These are phyloP conservation scores for Aegithalos caudatus DNA, from an alignment of 2,113 vertebrate species.

Conservation along the genomic window DNA sequence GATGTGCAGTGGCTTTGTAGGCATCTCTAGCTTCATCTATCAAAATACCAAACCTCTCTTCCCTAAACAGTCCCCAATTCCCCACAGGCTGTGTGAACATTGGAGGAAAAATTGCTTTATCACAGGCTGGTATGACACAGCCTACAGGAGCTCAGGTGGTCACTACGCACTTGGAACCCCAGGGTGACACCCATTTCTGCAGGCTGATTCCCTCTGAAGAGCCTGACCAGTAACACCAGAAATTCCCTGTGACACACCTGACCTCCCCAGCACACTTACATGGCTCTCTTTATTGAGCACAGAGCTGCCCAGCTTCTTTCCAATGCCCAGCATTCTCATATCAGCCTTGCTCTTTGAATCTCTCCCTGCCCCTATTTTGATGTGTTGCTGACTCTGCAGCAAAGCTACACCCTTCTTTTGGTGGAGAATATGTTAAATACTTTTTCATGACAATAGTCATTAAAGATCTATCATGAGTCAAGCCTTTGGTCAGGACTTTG, in stretches of 20 bases:
- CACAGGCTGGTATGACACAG: not conserved
- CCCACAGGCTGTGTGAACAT: not conserved
- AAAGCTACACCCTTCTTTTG: not conserved
- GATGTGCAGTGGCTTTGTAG: not conserved
- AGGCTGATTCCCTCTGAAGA: not conserved
- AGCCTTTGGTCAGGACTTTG: slow-evolving; percentile 41
- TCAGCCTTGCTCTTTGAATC: not conserved
- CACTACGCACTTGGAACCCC: not conserved
- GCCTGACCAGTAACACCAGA: not conserved
- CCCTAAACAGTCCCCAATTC: not conserved
- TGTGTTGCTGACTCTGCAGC: slow-evolving; percentile 14
- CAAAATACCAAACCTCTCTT: not conserved
- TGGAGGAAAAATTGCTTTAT: not conserved
- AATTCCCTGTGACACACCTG: not conserved
- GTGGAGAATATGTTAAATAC: slow-evolving; percentile 25
- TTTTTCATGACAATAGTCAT: slow-evolving; percentile 65
- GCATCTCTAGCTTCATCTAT: not conserved
- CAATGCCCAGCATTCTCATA: not conserved
- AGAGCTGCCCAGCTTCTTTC: not conserved
- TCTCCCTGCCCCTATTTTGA: not conserved
- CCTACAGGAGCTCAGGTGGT: not conserved
- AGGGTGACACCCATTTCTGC: not conserved
- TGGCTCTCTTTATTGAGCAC: not conserved
- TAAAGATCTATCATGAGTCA: slow-evolving; percentile 61
- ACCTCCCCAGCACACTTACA: not conserved